Conservation (phyloP, 2,888 invertebrate genomes). For the Agonopterix subpropinquella region DNA sequence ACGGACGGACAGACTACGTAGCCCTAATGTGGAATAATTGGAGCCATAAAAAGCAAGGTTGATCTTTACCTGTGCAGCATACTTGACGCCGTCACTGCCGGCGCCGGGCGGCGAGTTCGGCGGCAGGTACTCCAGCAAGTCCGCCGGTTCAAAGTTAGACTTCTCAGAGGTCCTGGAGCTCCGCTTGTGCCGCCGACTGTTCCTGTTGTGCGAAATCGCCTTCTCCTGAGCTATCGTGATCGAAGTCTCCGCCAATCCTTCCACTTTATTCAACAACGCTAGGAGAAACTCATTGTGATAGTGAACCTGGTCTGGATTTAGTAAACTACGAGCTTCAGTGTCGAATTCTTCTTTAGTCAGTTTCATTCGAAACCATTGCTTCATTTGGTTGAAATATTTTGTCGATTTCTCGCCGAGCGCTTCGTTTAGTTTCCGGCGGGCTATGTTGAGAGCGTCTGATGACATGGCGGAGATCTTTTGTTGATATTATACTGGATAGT, state of each 20-base stretch:
- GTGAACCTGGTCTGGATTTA: constrained; percentile 84
- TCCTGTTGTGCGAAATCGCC: constrained; percentile 55
- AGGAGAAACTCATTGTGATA: constrained; percentile 90
- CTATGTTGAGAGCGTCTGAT: constrained; percentile 69
- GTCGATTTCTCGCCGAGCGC: constrained; percentile 81
- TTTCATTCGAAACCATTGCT: constrained; percentile 84
- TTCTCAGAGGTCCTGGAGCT: constrained; percentile 74
- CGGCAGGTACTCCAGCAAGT: constrained; percentile 76
- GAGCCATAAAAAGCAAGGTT: no score
- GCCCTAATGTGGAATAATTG: no score
- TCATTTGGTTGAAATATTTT: constrained; percentile 83
- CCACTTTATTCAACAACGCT: constrained; percentile 86
- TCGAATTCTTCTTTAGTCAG: constrained; percentile 91
- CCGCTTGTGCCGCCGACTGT: constrained; percentile 68
- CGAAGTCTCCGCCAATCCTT: constrained; percentile 62
- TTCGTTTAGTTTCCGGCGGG: constrained; percentile 76
- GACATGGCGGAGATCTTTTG: constrained; percentile 28
- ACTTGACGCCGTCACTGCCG: constrained; percentile 67
- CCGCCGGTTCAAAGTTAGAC: constrained; percentile 77
- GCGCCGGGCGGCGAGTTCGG: constrained; percentile 71
- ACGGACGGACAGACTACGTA: no score
- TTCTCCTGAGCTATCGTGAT: constrained; percentile 60
- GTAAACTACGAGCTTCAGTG: constrained; percentile 82
- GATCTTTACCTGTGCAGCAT: constrained; percentile 56
- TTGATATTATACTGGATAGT: no score